A percentile compares a stretch with the other conserved stretches of the same genome.
phyloP scores from a whole-genome alignment of 2,797 vertebrate genomes.

The Pantherophis alleghaniensis region DNA sequence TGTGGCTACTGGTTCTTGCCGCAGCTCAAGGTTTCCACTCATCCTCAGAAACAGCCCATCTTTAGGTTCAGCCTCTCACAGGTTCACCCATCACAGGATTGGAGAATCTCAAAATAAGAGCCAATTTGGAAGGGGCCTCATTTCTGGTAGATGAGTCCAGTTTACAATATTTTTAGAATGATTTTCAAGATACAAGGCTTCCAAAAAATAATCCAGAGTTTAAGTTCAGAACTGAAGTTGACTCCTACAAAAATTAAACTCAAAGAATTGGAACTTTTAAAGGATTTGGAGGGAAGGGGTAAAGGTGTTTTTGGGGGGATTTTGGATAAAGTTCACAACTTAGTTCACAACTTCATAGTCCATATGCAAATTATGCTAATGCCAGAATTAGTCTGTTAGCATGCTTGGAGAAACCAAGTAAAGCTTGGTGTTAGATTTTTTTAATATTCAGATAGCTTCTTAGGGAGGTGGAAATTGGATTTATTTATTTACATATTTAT shows the following conservation, averaged over 20 bases:
- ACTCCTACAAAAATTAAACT: neutral
- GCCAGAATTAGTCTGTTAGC: neutral
- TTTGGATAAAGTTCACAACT: neutral
- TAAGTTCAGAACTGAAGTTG: neutral
- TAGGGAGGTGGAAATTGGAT: neutral
- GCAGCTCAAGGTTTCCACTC: neutral
- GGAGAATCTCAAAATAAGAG: neutral
- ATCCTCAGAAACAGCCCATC: neutral
- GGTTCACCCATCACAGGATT: neutral
- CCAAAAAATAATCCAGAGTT: neutral
- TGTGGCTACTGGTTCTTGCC: neutral
- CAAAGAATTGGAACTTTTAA: neutral
- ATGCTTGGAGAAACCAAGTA: neutral
- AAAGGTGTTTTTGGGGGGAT: neutral
- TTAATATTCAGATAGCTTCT: neutral
- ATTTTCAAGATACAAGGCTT: neutral
- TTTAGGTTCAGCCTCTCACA: neutral
- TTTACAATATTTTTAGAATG: neutral
- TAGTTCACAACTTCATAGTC: neutral
- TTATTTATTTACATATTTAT: neutral
- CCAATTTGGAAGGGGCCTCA: neutral
- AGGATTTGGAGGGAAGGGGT: neutral
- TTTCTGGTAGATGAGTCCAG: neutral
- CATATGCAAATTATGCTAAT: neutral
- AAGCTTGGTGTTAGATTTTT: neutral